These are phyloP conservation scores for Agrochola circellaris DNA, from an alignment of 2,888 invertebrate species.

Conservation along the genomic window DNA sequence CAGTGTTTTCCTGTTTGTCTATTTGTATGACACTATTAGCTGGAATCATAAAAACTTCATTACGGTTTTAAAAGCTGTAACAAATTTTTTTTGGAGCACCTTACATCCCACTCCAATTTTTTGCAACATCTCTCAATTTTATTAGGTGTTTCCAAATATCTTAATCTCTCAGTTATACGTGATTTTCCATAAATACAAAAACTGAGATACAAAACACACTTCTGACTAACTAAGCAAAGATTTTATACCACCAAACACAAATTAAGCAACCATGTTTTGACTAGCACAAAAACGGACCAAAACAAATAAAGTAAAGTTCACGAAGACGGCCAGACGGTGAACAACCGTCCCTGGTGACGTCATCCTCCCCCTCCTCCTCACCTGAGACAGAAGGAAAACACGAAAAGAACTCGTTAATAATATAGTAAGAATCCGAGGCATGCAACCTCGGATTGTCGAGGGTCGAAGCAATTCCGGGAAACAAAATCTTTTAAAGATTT, in stretches of 20 bases:
- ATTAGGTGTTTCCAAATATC: neutral
- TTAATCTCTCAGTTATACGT: neutral
- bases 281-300: constrained; percentile 25
- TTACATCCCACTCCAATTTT: constrained; percentile 6
- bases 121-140: constrained; percentile 1
- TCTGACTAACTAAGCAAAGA: neutral
- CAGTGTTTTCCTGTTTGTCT: constrained; percentile 49
- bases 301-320: constrained; percentile 54
- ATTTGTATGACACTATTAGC: constrained; percentile 35
- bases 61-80: constrained; percentile 21
- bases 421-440: constrained; percentile 31
- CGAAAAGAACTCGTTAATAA: constrained; percentile 34
- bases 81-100: neutral
- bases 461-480: constrained; percentile 41
- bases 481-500: neutral
- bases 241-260: neutral
- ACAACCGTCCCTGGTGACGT: constrained; percentile 54
- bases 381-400: constrained; percentile 44
- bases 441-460: constrained; percentile 21
- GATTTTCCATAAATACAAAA: neutral
- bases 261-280: constrained; percentile 1
- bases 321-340: constrained; percentile 49
- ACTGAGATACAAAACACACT: neutral
- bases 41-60: constrained; percentile 20
- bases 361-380: constrained; percentile 5